phyloP scores from a whole-genome alignment of 2,888 invertebrate genomes.

The Mythimna vitellina region DNA sequence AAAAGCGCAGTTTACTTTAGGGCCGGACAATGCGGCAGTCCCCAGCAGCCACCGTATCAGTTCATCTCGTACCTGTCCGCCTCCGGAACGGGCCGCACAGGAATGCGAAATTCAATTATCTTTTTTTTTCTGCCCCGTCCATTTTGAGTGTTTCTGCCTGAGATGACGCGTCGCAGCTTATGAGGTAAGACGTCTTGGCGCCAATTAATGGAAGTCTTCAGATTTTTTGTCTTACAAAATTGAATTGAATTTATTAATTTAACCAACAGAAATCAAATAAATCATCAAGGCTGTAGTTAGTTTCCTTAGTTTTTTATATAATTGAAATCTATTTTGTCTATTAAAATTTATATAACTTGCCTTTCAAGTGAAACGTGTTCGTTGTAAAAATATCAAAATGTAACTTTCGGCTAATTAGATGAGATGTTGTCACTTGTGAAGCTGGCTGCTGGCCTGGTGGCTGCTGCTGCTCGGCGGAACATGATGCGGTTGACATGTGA shows the following conservation, averaged over 20 bases:
- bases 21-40: slow-evolving; percentile 50
- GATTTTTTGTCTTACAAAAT: background rate
- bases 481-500: slow-evolving; percentile 52
- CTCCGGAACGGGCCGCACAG: slow-evolving; percentile 55
- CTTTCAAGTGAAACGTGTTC: slow-evolving; percentile 26
- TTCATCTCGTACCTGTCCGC: slow-evolving; percentile 58
- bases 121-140: slow-evolving; percentile 65
- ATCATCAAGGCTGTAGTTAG: slow-evolving; percentile 7
- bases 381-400: slow-evolving; percentile 26
- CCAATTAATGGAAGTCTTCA: slow-evolving; percentile 43
- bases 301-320: slow-evolving; percentile 13
- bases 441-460: slow-evolving; percentile 2
- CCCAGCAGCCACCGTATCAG: slow-evolving; percentile 39
- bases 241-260: slow-evolving; percentile 5
- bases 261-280: slow-evolving; percentile 18
- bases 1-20: slow-evolving; percentile 28
- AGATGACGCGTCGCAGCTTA: slow-evolving; percentile 54
- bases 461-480: slow-evolving; percentile 3
- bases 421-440: slow-evolving; percentile 6
- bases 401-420: slow-evolving; percentile 36
- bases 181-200: slow-evolving; percentile 53
- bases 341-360: slow-evolving; percentile 23
- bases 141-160: slow-evolving; percentile 57
- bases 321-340: slow-evolving; percentile 10
- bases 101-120: slow-evolving; percentile 70